Evolutionary conservation across 2,113 vertebrate species (phyloP).

Genomic region (Ameiurus melas): DNA sequence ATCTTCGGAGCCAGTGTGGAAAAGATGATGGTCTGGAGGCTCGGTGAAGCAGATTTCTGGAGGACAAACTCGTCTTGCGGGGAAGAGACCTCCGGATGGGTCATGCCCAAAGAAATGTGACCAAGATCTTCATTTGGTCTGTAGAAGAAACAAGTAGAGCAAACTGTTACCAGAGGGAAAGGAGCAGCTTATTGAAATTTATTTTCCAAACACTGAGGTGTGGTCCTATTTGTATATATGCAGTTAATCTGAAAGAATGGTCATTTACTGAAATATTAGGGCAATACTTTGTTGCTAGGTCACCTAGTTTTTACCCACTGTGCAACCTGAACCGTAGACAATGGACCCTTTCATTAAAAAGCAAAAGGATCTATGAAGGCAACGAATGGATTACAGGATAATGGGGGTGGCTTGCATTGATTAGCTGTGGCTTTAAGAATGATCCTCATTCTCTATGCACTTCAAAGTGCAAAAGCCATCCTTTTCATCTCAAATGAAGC

Average conservation of each 20-base stretch:
- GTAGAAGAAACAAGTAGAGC: conserved; percentile 16
- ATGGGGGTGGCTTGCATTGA: conserved; percentile 47
- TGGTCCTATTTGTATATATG: background rate
- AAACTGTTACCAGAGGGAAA: background rate
- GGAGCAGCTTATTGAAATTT: background rate
- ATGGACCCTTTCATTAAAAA: conserved; percentile 40
- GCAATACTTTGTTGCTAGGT: background rate
- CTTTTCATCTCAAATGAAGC: conserved; percentile 45
- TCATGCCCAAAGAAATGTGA: conserved; percentile 68
- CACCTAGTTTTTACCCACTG: conserved; percentile 15
- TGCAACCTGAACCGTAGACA: conserved; percentile 23
- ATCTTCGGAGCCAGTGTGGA: conserved; percentile 40
- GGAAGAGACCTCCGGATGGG: conserved; percentile 57
- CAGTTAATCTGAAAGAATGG: background rate
- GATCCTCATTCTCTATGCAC: conserved; percentile 43
- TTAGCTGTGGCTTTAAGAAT: conserved; percentile 48
- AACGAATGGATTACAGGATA: conserved; percentile 47
- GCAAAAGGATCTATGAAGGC: conserved; percentile 40
- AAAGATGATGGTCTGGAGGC: conserved; percentile 59
- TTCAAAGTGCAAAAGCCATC: conserved; percentile 45
- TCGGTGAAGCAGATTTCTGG: conserved; percentile 18
- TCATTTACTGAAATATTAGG: background rate
- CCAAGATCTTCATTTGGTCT: conserved; percentile 58
- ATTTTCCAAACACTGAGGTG: background rate
- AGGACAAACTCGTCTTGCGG: conserved; percentile 34